Conservation (phyloP, 1,140 invertebrate genomes). For the Drosophila obscura region DNA sequence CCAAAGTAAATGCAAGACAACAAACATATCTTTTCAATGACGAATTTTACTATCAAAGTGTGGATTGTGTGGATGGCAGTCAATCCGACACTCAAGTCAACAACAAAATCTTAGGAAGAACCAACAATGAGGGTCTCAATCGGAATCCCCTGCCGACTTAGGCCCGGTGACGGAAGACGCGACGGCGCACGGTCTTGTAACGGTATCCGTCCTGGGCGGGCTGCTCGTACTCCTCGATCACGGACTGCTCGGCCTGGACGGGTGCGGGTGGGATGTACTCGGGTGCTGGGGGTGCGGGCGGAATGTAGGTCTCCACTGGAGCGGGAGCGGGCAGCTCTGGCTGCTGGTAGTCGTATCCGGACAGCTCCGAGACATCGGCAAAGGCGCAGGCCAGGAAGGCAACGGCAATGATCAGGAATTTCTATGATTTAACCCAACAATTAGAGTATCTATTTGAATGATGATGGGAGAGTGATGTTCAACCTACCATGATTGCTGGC, state of each 20-base stretch:
- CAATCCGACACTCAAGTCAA: constrained; percentile 43
- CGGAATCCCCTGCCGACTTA: constrained; percentile 18
- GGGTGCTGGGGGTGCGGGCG: constrained; percentile 44
- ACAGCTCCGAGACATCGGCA: constrained; percentile 70
- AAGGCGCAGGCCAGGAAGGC: constrained; percentile 73
- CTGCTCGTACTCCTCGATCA: constrained; percentile 58
- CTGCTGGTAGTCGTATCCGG: constrained; percentile 68
- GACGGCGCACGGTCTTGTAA: constrained; percentile 69
- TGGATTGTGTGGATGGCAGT: neutral
- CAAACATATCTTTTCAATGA: constrained; percentile 17
- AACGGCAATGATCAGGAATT: constrained; percentile 76
- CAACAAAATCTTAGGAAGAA: constrained; percentile 33
- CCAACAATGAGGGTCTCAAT: neutral
- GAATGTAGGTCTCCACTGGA: constrained; percentile 58
- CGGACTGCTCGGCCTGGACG: constrained; percentile 15
- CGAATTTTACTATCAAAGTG: constrained; percentile 40
- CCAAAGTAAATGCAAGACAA: constrained; percentile 46
- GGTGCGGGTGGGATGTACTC: constrained; percentile 55
- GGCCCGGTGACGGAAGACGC: constrained; percentile 65
- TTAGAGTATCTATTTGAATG: neutral
- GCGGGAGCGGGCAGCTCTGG: constrained; percentile 62
- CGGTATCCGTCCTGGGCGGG: constrained; percentile 64
- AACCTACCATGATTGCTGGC: constrained; percentile 53
- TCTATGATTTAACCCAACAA: constrained; percentile 35
- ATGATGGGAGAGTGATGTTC: neutral